Percentiles rank a stretch among this genome's conserved stretches.
phyloP scores from a whole-genome alignment of 2,888 invertebrate species.

The Protodeltote pygarga region DNA sequence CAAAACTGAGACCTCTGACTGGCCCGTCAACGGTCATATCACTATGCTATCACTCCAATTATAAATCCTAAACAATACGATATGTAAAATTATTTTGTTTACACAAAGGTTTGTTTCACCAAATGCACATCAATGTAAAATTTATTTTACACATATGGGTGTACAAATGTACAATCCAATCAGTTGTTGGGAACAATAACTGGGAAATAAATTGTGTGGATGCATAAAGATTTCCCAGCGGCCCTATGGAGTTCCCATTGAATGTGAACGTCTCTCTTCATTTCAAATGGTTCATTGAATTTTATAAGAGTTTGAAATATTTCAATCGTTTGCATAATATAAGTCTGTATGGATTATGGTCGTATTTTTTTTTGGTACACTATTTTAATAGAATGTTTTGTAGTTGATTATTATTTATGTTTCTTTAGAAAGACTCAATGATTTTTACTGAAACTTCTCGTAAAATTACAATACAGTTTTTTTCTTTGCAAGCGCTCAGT shows the following conservation, averaged over 20 bases:
- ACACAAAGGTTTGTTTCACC: no score
- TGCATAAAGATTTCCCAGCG: conserved; percentile 62
- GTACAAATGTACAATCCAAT: conserved; percentile 29
- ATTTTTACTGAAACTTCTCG: no score
- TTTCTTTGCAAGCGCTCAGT: no score
- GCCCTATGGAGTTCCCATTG: conserved; percentile 50
- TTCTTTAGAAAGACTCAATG: no score
- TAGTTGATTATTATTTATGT: no score
- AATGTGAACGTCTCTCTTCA: conserved; percentile 14
- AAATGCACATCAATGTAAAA: neutral
- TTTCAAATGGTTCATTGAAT: conserved; percentile 30
- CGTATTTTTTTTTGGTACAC: neutral
- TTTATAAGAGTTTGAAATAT: conserved; percentile 22
- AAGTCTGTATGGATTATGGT: neutral
- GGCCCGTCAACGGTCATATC: no score
- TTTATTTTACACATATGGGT: conserved; percentile 9
- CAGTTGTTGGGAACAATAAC: conserved; percentile 12
- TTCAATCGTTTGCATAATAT: neutral
- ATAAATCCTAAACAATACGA: no score
- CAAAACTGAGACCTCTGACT: no score
- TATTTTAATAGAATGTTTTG: no score
- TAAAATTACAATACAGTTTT: no score
- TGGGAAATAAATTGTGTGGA: conserved; percentile 49
- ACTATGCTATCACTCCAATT: no score
- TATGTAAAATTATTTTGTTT: no score